A percentile compares a stretch with the other conserved stretches of the same genome.
phyloP scores from a whole-genome alignment of 2,888 invertebrate species.

The Chaetoderma sp. region DNA sequence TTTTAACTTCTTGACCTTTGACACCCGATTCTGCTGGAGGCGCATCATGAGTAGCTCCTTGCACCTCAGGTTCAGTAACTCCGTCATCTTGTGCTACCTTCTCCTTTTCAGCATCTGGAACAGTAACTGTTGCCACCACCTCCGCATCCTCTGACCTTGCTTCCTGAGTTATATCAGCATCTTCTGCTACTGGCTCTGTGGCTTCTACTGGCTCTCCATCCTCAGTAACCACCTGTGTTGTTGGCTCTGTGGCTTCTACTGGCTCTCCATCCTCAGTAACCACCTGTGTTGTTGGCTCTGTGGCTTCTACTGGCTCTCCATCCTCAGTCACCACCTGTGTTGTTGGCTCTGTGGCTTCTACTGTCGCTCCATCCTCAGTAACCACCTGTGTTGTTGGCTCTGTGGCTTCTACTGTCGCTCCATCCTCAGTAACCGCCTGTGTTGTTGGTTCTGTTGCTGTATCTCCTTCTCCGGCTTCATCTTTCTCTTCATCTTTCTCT shows the following conservation, averaged over 20 bases:
- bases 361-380: background rate
- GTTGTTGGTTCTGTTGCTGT: background rate
- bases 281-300: background rate
- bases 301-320: conserved; percentile 6
- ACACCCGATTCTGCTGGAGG: conserved; percentile 12
- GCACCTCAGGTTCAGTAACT: background rate
- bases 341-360: background rate
- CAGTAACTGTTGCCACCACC: conserved; percentile 18
- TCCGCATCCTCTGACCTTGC: conserved; percentile 24
- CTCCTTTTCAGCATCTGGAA: background rate
- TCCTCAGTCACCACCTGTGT: background rate
- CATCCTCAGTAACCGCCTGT: background rate
- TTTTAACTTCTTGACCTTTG: conserved; percentile 10
- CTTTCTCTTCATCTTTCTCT: background rate
- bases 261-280: conserved; percentile 3
- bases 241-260: conserved; percentile 11
- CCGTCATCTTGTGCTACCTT: background rate
- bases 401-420: background rate
- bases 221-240: background rate
- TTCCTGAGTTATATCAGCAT: conserved; percentile 3
- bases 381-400: background rate
- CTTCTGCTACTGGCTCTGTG: conserved; percentile 6
- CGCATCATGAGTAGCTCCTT: background rate
- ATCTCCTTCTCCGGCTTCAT: background rate
- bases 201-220: conserved; percentile 16